Conservation (phyloP, 2,113 vertebrate genomes). For the Ammodytes dubius region DNA sequence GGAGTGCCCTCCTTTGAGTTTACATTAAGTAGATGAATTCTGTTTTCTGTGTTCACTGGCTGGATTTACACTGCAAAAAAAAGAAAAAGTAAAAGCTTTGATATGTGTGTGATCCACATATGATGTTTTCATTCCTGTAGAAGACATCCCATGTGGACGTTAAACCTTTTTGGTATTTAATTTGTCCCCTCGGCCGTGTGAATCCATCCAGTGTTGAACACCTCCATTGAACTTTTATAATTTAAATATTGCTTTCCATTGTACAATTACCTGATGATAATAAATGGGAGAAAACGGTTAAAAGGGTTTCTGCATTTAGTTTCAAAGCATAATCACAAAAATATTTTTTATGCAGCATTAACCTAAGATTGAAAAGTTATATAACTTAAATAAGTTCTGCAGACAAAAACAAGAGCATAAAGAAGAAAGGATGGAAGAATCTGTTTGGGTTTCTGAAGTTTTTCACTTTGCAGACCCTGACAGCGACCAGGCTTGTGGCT, state of each 20-base stretch:
- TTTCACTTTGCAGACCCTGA: not conserved
- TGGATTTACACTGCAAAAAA: conserved; percentile 61
- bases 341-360: not conserved
- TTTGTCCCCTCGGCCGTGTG: conserved; percentile 44
- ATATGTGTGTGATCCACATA: conserved; percentile 10
- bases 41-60: conserved; percentile 60
- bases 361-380: not conserved
- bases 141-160: conserved; percentile 19
- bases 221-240: conserved; percentile 80
- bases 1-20: conserved; percentile 61
- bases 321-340: not conserved
- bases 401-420: not conserved
- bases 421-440: not conserved
- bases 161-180: not conserved
- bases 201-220: conserved; percentile 62
- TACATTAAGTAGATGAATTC: conserved; percentile 66
- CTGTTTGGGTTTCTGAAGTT: not conserved
- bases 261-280: conserved; percentile 79
- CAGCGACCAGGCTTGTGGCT: not conserved
- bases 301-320: conserved; percentile 29
- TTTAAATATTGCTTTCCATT: conserved; percentile 84
- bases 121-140: conserved; percentile 14
- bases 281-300: conserved; percentile 78
- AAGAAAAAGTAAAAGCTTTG: not conserved
- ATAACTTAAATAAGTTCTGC: not conserved